Percentiles rank a stretch among this genome's conserved stretches.
These are phyloP conservation scores for Dermatophagoides farinae DNA, from an alignment of 1,140 invertebrate genomes.

Conservation along the genomic window DNA sequence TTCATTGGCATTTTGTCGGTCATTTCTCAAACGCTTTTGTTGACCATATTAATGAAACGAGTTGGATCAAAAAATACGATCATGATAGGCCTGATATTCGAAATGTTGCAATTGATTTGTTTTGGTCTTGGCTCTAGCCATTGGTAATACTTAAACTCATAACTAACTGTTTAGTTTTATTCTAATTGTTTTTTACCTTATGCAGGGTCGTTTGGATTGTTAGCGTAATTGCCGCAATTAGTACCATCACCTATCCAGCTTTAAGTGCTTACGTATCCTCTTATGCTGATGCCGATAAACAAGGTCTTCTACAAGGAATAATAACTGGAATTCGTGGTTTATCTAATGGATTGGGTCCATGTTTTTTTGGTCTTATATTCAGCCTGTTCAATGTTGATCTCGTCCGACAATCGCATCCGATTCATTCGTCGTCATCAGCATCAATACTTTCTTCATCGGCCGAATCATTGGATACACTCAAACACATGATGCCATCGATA, in stretches of 20 bases:
- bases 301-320: constrained; percentile 95
- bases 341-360: constrained; percentile 77
- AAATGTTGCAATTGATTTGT: constrained; percentile 90
- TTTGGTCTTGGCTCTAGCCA: constrained; percentile 74
- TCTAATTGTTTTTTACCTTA: constrained; percentile 8
- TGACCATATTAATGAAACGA: constrained; percentile 70
- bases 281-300: constrained; percentile 84
- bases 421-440: neutral
- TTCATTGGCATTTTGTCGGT: constrained; percentile 90
- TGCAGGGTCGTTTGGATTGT: constrained; percentile 96
- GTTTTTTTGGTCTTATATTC: constrained; percentile 93
- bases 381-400: constrained; percentile 96
- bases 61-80: constrained; percentile 91
- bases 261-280: constrained; percentile 96
- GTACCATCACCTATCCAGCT: constrained; percentile 68
- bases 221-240: constrained; percentile 79
- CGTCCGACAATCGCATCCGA: constrained; percentile 38
- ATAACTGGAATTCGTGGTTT: constrained; percentile 87
- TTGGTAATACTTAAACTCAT: constrained; percentile 34
- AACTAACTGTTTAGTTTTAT: neutral
- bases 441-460: neutral
- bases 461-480: neutral
- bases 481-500: neutral
- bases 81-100: constrained; percentile 82
- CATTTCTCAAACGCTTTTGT: constrained; percentile 58